Conservation (phyloP, 2,888 invertebrate genomes). For the Leptinotarsa peninsularis region DNA sequence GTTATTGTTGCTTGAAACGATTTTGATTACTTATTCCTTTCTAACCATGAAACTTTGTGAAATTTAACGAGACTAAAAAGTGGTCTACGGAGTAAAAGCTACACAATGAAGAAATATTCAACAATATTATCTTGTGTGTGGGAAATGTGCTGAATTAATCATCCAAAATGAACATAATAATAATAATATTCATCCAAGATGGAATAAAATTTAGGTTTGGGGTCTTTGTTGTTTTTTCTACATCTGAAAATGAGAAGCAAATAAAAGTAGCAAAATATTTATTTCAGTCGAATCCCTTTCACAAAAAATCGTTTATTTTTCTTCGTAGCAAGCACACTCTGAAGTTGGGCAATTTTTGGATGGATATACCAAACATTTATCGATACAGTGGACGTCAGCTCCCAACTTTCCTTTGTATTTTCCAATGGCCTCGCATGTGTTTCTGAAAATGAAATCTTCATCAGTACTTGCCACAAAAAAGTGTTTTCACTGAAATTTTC, state of each 20-base stretch:
- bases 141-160: no score
- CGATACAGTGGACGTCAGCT: constrained; percentile 87
- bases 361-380: constrained; percentile 84
- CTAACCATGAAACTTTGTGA: no score
- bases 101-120: no score
- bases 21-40: no score
- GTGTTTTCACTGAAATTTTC: background rate
- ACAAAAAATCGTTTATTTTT: constrained; percentile 27
- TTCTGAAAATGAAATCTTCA: constrained; percentile 67
- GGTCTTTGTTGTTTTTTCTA: no score
- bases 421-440: constrained; percentile 85
- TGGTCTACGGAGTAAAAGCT: no score
- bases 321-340: constrained; percentile 57
- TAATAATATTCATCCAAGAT: no score
- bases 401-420: constrained; percentile 77
- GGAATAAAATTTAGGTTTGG: no score
- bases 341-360: constrained; percentile 74
- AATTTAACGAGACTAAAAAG: no score
- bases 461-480: background rate
- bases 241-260: background rate
- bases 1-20: background rate
- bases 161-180: no score
- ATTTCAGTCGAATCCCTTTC: background rate
- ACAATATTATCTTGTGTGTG: no score
- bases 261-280: background rate